Base-by-base conservation (phyloP, 2,888 invertebrate species). In the Tribolium freemani region DNA sequence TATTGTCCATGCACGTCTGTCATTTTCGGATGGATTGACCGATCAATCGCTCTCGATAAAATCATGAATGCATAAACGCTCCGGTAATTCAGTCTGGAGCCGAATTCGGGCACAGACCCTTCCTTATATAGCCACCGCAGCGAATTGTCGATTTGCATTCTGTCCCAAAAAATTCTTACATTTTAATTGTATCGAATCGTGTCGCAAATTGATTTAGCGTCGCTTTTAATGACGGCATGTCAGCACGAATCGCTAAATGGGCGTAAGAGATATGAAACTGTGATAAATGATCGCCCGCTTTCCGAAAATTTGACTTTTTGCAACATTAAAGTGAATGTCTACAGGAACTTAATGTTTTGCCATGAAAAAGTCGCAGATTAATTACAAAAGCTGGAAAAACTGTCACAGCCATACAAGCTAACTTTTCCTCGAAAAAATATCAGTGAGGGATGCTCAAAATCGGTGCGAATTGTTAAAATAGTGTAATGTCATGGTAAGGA, bases 401-500 rank as follows among this genome's bases (percentile, higher is more conserved):
- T 30, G 48, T 61, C 45, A 60, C 44, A 44, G n/a, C 8, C 38
- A 38, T 1, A 38, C 38, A 38, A 38, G 38, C 38, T 5, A 26
- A 26, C 26, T 26, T 26, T 26, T 9, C 38, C 21, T 3, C 5
- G 5, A 46, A 64, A 53, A 54, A 66, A 16, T 31, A 11, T 38
- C 67, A 56, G 21, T 67, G 53, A 63, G 16, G n/a, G 30, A 38
- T 44, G 13, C 16, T 4, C 45, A 46, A 54, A 69, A 46, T 54
- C 50, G 38, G 57, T 66, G 71, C 16, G 16, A 16, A 16, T 20
- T 58, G 44, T 51, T 58, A 21, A 9, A 26, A 61, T 46, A 68
- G 67, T 72, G 72, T 61, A 54, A 72, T 72, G 67, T 68, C 72
- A 68, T 68, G 72, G 51, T 57, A 70, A 66, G 64, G 53, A 56